Base-by-base conservation (phyloP, 1,140 invertebrate species). In the Caenorhabditis inopinata region DNA sequence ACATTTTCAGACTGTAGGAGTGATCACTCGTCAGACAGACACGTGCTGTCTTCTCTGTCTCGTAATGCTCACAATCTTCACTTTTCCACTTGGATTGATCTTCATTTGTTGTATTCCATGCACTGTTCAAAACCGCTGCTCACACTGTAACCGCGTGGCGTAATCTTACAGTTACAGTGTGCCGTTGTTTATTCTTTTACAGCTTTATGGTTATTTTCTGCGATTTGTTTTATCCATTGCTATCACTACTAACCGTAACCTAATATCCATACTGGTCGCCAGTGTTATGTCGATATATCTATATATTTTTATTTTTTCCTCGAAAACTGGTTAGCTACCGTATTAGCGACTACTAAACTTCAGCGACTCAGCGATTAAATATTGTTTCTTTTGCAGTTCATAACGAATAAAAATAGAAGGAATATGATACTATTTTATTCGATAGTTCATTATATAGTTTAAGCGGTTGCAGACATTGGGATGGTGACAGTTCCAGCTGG, bases 81-180 rank as follows among this genome's bases (percentile, higher is more conserved):
- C 86, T 6, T 88, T 87, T 58, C 86, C 86, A 35, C 78, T 88
- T 53, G 86, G 86, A 29, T 76, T 87, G 12, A 51, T 87, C 46
- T 82, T 87, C 38, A 73, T 87, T 3, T 88, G 85, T 42, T 86
- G 85, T 58, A 75, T 87, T 46, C 85, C 86, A 14, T 86, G 85
- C 42, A 82, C 86, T 2, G 77, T 83, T 68, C 45, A 74, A 51
- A 68, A 68, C 21, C 58, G 58, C 1, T 68, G 58, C 58, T 38
- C 58, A 1, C 11, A 68, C 25, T 68, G 58, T 16, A 68, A 68
- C n/a, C 58, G 58, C 12, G 32, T 68, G 7, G 58, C 58, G 9
- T 68, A 68, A 68, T n/a, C n/a, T n/a, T n/a, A n/a, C n/a, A n/a
- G n/a, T n/a, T n/a, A n/a, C n/a, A n/a, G n/a, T n/a, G n/a, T n/a